phyloP scores from a whole-genome alignment of 2,797 vertebrate species.

The Myioborus melanocephalus region DNA sequence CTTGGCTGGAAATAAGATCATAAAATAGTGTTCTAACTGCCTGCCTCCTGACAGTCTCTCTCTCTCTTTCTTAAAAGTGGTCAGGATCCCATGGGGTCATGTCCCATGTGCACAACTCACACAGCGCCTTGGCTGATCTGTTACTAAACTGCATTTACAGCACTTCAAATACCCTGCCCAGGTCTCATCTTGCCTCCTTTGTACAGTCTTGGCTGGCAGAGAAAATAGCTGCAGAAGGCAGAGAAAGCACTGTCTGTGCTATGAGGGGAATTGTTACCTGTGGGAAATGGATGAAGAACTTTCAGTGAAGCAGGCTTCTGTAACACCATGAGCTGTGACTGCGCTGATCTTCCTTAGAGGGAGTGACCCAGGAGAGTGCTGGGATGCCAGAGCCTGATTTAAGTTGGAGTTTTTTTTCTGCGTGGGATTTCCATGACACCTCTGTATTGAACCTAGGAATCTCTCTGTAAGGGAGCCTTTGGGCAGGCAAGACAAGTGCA shows the following conservation, averaged over 20 bases:
- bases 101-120: background rate
- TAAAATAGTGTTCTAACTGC: background rate
- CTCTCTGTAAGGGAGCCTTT: background rate
- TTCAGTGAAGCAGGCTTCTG: background rate
- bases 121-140: background rate
- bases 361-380: background rate
- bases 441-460: background rate
- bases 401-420: background rate
- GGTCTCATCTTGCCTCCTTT: background rate
- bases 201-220: background rate
- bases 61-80: background rate
- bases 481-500: background rate
- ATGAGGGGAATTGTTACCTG: background rate
- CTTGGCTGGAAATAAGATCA: conserved; percentile 43
- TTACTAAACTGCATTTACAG: background rate
- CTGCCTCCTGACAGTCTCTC: background rate
- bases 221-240: background rate
- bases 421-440: background rate
- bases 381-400: background rate
- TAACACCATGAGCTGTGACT: background rate
- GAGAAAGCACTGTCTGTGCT: background rate
- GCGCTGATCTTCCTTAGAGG: background rate
- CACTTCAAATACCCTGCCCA: background rate
- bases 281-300: background rate
- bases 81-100: rapidly evolving